Percentiles rank a stretch among this genome's conserved stretches.
Conservation (phyloP, 2,797 vertebrate species). For the Columba guinea region DNA sequence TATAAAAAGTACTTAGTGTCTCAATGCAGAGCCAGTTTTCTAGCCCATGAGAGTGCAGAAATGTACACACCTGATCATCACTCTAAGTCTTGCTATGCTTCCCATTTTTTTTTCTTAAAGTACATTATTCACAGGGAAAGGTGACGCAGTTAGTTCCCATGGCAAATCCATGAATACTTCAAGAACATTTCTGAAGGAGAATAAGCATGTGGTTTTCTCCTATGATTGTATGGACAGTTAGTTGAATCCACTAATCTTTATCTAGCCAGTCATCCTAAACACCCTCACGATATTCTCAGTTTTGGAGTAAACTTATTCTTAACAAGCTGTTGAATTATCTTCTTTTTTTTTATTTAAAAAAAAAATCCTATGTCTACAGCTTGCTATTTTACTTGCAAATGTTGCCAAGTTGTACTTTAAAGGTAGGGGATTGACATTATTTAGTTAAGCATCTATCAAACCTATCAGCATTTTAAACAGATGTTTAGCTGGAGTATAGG, state of each 20-base stretch:
- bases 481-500: neutral
- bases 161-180: conserved; percentile 37
- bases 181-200: conserved; percentile 61
- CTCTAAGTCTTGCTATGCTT: neutral
- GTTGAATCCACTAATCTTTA: conserved; percentile 49
- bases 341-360: neutral
- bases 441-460: neutral
- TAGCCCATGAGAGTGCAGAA: conserved; percentile 26
- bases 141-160: conserved; percentile 51
- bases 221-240: conserved; percentile 11
- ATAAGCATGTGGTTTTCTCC: conserved; percentile 61
- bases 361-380: neutral
- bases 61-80: conserved; percentile 36
- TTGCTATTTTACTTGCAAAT: neutral
- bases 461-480: neutral
- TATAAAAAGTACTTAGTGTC: conserved; percentile 36
- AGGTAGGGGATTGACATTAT: neutral
- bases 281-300: conserved; percentile 16
- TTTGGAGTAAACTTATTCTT: conserved; percentile 1
- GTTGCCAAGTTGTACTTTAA: neutral
- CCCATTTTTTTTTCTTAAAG: neutral
- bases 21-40: neutral
- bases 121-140: conserved; percentile 25
- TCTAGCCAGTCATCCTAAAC: conserved; percentile 40
- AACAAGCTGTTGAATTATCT: conserved; percentile 56